Conservation (phyloP, 2,888 invertebrate species). For the Anagyrus pseudococci region DNA sequence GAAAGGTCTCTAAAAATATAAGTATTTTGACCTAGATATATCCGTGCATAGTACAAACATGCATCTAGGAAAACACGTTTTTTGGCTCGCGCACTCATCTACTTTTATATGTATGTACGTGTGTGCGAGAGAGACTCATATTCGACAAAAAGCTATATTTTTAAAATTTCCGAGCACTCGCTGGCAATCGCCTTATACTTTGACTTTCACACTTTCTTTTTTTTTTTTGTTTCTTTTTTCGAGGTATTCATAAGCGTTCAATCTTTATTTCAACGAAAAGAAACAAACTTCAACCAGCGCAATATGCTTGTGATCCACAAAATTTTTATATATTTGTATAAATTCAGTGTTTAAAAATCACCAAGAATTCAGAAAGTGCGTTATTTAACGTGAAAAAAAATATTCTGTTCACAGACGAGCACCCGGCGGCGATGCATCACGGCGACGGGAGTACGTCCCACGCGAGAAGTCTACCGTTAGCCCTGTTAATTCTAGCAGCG, state of each 20-base stretch:
- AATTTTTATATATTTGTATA: too few relatives aligned
- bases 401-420: conserved; percentile 71
- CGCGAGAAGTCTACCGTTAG: conserved; percentile 44
- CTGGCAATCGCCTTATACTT: too few relatives aligned
- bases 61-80: conserved; percentile 1
- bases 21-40: not conserved
- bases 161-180: too few relatives aligned
- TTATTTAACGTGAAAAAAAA: not conserved
- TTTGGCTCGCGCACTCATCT: not conserved
- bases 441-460: conserved; percentile 66
- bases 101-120: not conserved
- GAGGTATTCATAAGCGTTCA: not conserved
- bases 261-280: too few relatives aligned
- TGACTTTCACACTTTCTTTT: too few relatives aligned
- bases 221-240: too few relatives aligned
- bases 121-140: too few relatives aligned
- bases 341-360: too few relatives aligned
- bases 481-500: conserved; percentile 52
- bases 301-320: too few relatives aligned
- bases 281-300: too few relatives aligned
- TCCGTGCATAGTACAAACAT: not conserved
- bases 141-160: not conserved
- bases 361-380: not conserved
- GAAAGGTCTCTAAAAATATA: not conserved
- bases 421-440: conserved; percentile 87